phyloP scores from a whole-genome alignment of 2,888 invertebrate genomes.

The Eupithecia inturbata region DNA sequence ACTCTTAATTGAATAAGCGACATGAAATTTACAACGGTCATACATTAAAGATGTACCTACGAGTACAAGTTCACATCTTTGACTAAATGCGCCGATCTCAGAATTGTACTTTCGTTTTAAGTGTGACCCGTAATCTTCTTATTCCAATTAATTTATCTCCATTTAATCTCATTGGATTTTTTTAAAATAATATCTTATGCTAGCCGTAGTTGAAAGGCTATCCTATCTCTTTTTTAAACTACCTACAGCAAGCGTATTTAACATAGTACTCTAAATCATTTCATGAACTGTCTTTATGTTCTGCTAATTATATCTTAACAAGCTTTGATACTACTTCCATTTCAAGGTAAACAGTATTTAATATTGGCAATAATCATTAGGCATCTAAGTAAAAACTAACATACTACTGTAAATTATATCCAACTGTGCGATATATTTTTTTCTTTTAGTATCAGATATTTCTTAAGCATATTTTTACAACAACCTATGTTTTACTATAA shows the following conservation, averaged over 20 bases:
- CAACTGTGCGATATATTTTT: constrained; percentile 24
- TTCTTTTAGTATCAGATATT: background rate
- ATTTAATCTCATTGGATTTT: background rate
- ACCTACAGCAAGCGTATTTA: background rate
- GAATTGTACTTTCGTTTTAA: constrained; percentile 5
- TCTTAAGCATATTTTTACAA: background rate
- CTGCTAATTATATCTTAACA: constrained; percentile 27
- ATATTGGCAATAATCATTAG: constrained; percentile 20
- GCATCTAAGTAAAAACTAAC: constrained; percentile 41
- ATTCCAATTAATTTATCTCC: background rate
- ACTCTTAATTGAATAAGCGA: constrained; percentile 82
- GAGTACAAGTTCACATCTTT: constrained; percentile 51
- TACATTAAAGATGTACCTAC: constrained; percentile 59
- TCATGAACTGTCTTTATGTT: constrained; percentile 16
- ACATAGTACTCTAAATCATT: background rate
- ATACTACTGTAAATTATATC: constrained; percentile 33
- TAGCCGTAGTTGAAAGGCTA: no score
- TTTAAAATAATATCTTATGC: no score
- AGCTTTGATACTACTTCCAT: constrained; percentile 22
- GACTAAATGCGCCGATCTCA: constrained; percentile 42
- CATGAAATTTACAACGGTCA: constrained; percentile 79
- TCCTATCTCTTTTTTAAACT: background rate
- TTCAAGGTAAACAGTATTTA: constrained; percentile 20
- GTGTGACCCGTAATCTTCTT: background rate
- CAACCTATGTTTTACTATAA: background rate